Percentiles rank a stretch among this genome's conserved stretches.
These are phyloP conservation scores for Pempheris klunzingeri DNA, from an alignment of 2,797 vertebrate species.

Conservation along the genomic window DNA sequence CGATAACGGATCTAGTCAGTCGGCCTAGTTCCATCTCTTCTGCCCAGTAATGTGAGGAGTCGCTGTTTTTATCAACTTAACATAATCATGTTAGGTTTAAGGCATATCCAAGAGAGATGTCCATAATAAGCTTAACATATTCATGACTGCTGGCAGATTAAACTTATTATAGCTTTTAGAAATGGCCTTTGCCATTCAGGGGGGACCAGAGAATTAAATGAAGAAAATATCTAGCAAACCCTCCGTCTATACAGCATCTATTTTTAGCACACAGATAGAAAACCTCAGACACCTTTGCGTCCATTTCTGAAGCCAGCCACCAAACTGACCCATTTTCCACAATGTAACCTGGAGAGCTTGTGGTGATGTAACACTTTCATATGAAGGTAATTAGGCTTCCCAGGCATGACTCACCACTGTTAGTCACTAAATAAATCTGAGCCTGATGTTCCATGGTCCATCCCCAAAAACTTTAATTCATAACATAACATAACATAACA, in stretches of 20 bases:
- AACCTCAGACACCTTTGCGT: constrained; percentile 39
- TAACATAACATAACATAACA: constrained; percentile 35
- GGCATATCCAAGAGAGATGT: constrained; percentile 46
- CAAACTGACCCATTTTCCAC: constrained; percentile 70
- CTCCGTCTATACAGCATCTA: constrained; percentile 2
- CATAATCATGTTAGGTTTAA: constrained; percentile 63
- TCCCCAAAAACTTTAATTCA: constrained; percentile 47
- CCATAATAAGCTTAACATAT: constrained; percentile 74
- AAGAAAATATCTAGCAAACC: constrained; percentile 7
- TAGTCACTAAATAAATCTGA: constrained; percentile 63
- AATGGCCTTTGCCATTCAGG: constrained; percentile 32
- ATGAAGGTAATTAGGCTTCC: constrained; percentile 72
- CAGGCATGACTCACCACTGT: constrained; percentile 73
- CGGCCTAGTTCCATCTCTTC: constrained; percentile 27
- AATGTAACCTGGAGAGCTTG: constrained; percentile 47
- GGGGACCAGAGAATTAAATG: constrained; percentile 38
- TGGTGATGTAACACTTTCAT: constrained; percentile 70
- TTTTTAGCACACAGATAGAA: constrained; percentile 4
- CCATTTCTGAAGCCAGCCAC: constrained; percentile 28
- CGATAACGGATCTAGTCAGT: neutral
- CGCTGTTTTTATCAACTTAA: constrained; percentile 50
- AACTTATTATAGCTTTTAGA: constrained; percentile 47
- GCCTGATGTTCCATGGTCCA: constrained; percentile 64
- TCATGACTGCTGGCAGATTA: constrained; percentile 60
- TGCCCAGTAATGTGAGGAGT: constrained; percentile 26